A percentile compares a stretch with the other conserved stretches of the same genome.
Conservation (phyloP, 2,888 invertebrate species). For the Pomacea canaliculata region DNA sequence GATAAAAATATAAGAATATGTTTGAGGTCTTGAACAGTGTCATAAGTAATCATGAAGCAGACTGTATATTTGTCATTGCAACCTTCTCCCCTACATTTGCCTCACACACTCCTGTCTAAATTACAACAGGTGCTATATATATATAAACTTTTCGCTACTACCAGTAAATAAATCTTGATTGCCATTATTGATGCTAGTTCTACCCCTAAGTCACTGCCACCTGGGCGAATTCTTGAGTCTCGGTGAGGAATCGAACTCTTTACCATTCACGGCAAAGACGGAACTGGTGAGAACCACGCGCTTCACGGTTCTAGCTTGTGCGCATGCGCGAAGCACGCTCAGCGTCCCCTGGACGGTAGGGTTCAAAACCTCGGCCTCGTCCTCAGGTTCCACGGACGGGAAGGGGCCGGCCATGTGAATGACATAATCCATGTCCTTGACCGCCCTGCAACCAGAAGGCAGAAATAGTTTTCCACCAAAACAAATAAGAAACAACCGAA, state of each 20-base stretch:
- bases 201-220: not conserved
- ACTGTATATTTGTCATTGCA: no score
- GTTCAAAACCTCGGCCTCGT: constrained; percentile 64
- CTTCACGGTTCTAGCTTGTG: constrained; percentile 64
- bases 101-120: no score
- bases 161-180: no score
- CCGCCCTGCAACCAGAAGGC: not conserved
- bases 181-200: no score
- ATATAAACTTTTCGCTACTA: no score
- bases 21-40: no score
- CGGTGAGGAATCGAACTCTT: constrained; percentile 6
- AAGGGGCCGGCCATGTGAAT: constrained; percentile 70
- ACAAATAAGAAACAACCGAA: no score
- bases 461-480: no score
- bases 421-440: constrained; percentile 64
- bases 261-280: constrained; percentile 65
- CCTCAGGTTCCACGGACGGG: constrained; percentile 53
- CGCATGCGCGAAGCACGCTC: constrained; percentile 68
- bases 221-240: no score
- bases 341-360: constrained; percentile 71
- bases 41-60: no score
- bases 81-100: no score
- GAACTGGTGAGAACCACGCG: constrained; percentile 72
- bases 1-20: constrained; percentile 39
- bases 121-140: no score